These are phyloP conservation scores for Axis porcinus DNA, from an alignment of 2,113 vertebrate species.

Conservation along the genomic window DNA sequence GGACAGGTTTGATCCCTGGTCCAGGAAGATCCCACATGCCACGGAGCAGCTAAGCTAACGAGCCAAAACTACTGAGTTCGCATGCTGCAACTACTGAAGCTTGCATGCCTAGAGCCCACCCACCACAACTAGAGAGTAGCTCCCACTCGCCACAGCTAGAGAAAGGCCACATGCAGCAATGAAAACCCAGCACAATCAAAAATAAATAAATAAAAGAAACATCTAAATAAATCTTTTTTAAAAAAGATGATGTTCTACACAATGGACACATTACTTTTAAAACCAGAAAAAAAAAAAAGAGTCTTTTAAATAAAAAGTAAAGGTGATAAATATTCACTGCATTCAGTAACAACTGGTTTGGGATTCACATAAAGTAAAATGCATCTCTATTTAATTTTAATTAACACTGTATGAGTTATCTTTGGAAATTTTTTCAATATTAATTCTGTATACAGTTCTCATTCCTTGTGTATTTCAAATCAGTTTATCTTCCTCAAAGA, in stretches of 20 bases:
- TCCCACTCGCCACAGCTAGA: neutral
- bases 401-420: neutral
- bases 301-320: neutral
- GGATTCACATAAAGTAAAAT: neutral
- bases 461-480: neutral
- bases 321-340: neutral
- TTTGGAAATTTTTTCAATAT: neutral
- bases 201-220: neutral
- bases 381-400: neutral
- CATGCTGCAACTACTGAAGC: neutral
- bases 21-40: neutral
- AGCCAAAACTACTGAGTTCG: neutral
- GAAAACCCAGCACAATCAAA: neutral
- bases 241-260: neutral
- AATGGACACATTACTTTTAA: neutral
- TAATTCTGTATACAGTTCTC: neutral
- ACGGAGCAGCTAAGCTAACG: neutral
- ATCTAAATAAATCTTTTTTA: neutral
- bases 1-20: neutral
- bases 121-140: neutral
- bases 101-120: neutral
- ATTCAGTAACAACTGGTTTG: neutral
- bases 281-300: neutral
- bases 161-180: neutral
- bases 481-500: conserved; percentile 32